Evolutionary conservation across 2,113 vertebrate genomes (phyloP).

Genomic region (Porphyrio hochstetteri): DNA sequence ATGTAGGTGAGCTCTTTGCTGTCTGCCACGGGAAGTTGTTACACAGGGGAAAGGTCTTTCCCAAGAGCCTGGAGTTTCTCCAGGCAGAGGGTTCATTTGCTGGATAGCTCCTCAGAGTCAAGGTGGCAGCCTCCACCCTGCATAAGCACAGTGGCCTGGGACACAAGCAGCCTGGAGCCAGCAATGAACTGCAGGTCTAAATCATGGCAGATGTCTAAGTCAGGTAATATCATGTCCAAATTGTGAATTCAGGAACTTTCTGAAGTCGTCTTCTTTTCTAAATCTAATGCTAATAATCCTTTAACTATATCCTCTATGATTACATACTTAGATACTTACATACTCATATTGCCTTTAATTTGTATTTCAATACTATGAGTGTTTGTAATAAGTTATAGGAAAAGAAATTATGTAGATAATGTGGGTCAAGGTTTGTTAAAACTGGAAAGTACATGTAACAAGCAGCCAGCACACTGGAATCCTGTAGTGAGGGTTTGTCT

Average conservation of each 20-base stretch:
- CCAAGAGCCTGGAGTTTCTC: rapidly evolving
- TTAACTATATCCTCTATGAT: neutral
- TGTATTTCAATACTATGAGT: neutral
- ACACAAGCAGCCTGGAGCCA: rapidly evolving
- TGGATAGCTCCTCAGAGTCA: conserved; percentile 9
- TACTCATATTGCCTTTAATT: neutral
- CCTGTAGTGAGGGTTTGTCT: neutral
- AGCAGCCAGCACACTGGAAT: neutral
- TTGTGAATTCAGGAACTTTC: neutral
- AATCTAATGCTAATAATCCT: neutral
- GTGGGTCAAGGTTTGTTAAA: neutral
- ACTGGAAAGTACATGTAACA: neutral
- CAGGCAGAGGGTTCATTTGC: rapidly evolving
- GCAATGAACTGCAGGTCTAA: neutral
- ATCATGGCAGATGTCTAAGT: neutral
- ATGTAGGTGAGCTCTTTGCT: neutral
- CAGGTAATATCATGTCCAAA: neutral
- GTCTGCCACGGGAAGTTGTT: rapidly evolving
- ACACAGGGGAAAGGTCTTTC: neutral
- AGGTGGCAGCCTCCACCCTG: rapidly evolving
- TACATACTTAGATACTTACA: neutral
- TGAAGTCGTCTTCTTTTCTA: neutral
- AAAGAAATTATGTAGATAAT: neutral
- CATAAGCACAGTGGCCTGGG: rapidly evolving
- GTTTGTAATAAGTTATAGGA: neutral